Percentiles rank a stretch among this genome's conserved stretches.
These are phyloP conservation scores for Acleris holmiana DNA, from an alignment of 2,888 invertebrate genomes.

Conservation along the genomic window DNA sequence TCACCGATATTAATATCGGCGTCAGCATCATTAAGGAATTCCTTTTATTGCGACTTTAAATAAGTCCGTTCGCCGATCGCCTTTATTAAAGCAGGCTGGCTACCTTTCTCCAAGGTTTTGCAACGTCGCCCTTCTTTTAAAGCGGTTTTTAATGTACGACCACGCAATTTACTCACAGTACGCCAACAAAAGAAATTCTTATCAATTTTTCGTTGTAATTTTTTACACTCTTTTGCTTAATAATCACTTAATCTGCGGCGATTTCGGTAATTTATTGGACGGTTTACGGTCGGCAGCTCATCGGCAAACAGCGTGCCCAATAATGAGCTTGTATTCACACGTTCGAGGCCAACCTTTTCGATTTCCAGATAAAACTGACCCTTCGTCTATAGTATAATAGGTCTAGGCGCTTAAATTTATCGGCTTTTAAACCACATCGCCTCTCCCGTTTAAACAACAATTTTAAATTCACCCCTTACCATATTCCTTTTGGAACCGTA, in stretches of 20 bases:
- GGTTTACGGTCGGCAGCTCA: constrained; percentile 49
- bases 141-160: constrained; percentile 58
- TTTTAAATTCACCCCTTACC: constrained; percentile 40
- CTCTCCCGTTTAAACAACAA: constrained; percentile 50
- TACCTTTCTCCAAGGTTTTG: constrained; percentile 81
- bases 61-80: constrained; percentile 75
- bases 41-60: constrained; percentile 83
- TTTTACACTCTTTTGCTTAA: constrained; percentile 60
- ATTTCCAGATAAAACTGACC: too few species aligned
- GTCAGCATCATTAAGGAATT: constrained; percentile 81
- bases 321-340: constrained; percentile 59
- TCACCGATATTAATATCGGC: constrained; percentile 78
- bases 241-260: constrained; percentile 69
- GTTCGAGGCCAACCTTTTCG: constrained; percentile 5
- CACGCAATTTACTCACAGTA: constrained; percentile 56
- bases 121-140: constrained; percentile 73
- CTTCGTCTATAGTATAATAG: too few species aligned
- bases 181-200: constrained; percentile 68
- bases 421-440: constrained; percentile 51
- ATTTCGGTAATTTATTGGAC: constrained; percentile 61
- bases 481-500: constrained; percentile 10
- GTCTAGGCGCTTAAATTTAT: too few species aligned
- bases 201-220: constrained; percentile 62
- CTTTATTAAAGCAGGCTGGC: constrained; percentile 74
- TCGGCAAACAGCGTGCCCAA: constrained; percentile 54